Percentiles rank a stretch among this genome's conserved stretches.
Conservation (phyloP, 2,113 vertebrate species). For the Boleophthalmus pectinirostris region DNA sequence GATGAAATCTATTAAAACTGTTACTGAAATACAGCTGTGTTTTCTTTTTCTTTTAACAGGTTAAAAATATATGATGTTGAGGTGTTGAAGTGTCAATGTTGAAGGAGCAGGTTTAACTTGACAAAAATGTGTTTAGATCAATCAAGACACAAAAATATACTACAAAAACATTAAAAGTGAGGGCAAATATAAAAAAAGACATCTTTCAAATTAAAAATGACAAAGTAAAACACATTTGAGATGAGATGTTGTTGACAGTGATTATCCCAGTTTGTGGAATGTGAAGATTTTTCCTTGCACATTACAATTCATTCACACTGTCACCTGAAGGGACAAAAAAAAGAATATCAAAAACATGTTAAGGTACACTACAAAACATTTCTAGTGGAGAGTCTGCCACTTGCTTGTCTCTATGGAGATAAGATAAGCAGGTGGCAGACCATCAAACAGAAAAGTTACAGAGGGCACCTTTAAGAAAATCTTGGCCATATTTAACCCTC, state of each 20-base stretch:
- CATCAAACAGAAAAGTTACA: too few species aligned
- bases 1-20: slow-evolving; percentile 66
- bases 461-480: too few species aligned
- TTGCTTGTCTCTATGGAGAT: neutral
- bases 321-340: slow-evolving; percentile 52
- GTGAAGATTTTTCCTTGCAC: neutral
- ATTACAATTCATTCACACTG: slow-evolving; percentile 48
- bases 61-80: neutral
- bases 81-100: slow-evolving; percentile 26
- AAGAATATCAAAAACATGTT: neutral
- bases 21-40: slow-evolving; percentile 10
- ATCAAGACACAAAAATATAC: neutral
- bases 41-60: neutral
- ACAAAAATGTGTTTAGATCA: neutral
- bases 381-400: too few species aligned
- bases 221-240: slow-evolving; percentile 17
- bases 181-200: slow-evolving; percentile 9
- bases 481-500: neutral
- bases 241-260: slow-evolving; percentile 13
- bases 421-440: too few species aligned
- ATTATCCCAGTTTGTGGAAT: slow-evolving; percentile 12
- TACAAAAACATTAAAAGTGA: slow-evolving; percentile 15
- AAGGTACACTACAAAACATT: too few species aligned
- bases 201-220: slow-evolving; percentile 1
- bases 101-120: slow-evolving; percentile 2